Percentiles rank a stretch among this genome's conserved stretches.
phyloP scores from a whole-genome alignment of 2,888 invertebrate species.

The Steinernema hermaphroditum region DNA sequence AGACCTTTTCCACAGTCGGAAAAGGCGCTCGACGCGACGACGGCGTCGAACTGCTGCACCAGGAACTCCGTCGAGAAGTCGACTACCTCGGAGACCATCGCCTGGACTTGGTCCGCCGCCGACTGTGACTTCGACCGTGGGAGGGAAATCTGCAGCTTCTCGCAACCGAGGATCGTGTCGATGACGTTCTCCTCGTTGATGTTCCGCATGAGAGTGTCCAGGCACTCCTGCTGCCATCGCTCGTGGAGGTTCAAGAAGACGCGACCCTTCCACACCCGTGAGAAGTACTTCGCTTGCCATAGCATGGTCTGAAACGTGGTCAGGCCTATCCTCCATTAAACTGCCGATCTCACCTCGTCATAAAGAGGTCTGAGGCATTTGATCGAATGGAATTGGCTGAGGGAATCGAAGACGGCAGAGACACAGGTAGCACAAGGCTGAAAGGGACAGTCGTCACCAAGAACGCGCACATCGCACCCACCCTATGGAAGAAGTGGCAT shows the following conservation, averaged over 20 bases:
- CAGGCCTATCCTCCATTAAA: background rate
- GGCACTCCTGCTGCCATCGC: conserved; percentile 70
- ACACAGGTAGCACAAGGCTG: conserved; percentile 86
- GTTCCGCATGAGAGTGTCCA: conserved; percentile 41
- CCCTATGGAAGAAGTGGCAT: conserved; percentile 91
- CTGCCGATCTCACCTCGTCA: conserved; percentile 47
- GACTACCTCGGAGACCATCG: conserved; percentile 78
- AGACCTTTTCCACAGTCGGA: conserved; percentile 75
- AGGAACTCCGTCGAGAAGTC: conserved; percentile 81
- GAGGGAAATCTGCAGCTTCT: conserved; percentile 71
- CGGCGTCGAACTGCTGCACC: conserved; percentile 78
- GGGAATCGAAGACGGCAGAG: conserved; percentile 82
- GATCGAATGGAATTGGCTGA: conserved; percentile 77
- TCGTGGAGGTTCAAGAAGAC: conserved; percentile 83
- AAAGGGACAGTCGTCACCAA: conserved; percentile 53
- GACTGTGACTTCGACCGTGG: conserved; percentile 71
- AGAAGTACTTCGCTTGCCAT: conserved; percentile 74
- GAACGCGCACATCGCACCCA: conserved; percentile 64
- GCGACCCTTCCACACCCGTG: conserved; percentile 86
- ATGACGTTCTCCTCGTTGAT: conserved; percentile 77
- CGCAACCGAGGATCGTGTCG: conserved; percentile 82
- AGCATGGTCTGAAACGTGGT: conserved; percentile 42
- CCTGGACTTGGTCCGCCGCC: conserved; percentile 81
- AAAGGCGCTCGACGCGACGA: conserved; percentile 76
- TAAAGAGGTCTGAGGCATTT: conserved; percentile 51